phyloP scores from a whole-genome alignment of 1,140 invertebrate species.

The Neocloeon triangulifer region DNA sequence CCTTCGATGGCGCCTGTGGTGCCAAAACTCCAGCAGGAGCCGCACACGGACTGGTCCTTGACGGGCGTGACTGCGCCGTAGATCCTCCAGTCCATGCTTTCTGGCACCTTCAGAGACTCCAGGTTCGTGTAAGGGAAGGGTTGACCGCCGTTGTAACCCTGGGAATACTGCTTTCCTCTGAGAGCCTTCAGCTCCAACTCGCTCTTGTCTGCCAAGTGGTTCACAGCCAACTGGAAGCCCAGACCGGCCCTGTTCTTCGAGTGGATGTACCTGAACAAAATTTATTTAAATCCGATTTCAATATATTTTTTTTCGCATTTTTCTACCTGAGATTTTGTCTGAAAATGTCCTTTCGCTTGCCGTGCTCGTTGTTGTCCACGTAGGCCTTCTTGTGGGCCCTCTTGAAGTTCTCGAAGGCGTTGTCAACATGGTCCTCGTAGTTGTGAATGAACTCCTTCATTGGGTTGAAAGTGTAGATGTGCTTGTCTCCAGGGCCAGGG shows the following conservation, averaged over 20 bases:
- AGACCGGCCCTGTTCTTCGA: slow-evolving; percentile 59
- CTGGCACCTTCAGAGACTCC: slow-evolving; percentile 26
- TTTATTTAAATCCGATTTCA: not conserved
- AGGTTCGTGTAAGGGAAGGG: slow-evolving; percentile 46
- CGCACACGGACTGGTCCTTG: slow-evolving; percentile 91
- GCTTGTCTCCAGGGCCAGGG: slow-evolving; percentile 61
- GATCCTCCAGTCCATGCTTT: slow-evolving; percentile 69
- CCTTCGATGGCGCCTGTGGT: slow-evolving; percentile 85
- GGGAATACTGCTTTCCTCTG: slow-evolving; percentile 39
- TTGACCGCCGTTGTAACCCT: slow-evolving; percentile 43
- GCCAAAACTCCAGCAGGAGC: slow-evolving; percentile 92
- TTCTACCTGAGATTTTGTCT: slow-evolving; percentile 59
- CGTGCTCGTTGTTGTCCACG: slow-evolving; percentile 30
- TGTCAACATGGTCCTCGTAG: slow-evolving; percentile 44
- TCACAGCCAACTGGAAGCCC: slow-evolving; percentile 52
- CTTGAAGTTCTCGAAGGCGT: slow-evolving; percentile 57
- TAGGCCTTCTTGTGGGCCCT: slow-evolving; percentile 50
- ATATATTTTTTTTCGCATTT: not conserved
- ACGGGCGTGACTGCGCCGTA: slow-evolving; percentile 84
- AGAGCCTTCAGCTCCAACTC: slow-evolving; percentile 57
- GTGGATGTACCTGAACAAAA: slow-evolving; percentile 44
- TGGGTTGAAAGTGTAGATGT: slow-evolving; percentile 70
- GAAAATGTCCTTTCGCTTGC: slow-evolving; percentile 53
- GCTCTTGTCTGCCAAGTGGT: slow-evolving; percentile 71
- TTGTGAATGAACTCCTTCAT: slow-evolving; percentile 74